Conservation (phyloP, 2,113 vertebrate genomes). For the Gambusia affinis region DNA sequence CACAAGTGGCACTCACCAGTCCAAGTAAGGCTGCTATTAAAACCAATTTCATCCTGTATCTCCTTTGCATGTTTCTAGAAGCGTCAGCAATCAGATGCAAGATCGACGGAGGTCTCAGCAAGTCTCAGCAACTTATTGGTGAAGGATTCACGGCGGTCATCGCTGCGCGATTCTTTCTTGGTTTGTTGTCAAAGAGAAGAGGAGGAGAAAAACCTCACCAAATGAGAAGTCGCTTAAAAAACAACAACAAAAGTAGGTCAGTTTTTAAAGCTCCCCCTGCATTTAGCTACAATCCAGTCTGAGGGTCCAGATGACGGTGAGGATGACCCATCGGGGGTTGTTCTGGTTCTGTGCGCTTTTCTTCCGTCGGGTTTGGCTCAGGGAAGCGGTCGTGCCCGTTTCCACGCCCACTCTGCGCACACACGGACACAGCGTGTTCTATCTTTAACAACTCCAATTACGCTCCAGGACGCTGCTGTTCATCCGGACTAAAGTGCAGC, state of each 20-base stretch:
- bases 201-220: background rate
- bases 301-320: constrained; percentile 3
- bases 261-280: background rate
- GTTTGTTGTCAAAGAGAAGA: background rate
- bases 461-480: constrained; percentile 17
- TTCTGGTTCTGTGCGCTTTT: constrained; percentile 32
- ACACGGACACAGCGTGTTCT: constrained; percentile 3
- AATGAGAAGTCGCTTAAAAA: background rate
- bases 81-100: constrained; percentile 26
- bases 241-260: background rate
- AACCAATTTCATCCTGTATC: constrained; percentile 58
- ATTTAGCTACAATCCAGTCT: constrained; percentile 22
- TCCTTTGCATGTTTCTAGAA: constrained; percentile 33
- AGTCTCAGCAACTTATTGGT: constrained; percentile 41
- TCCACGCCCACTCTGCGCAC: constrained; percentile 66
- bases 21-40: constrained; percentile 66
- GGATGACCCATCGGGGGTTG: constrained; percentile 22
- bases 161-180: constrained; percentile 14
- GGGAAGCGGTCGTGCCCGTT: constrained; percentile 40
- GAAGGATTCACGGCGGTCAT: constrained; percentile 47
- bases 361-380: constrained; percentile 41
- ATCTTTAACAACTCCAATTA: constrained; percentile 14
- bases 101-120: constrained; percentile 29
- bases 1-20: constrained; percentile 67
- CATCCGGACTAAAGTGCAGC: constrained; percentile 17